Percentiles rank a stretch among this genome's conserved stretches.
Evolutionary conservation across 2,797 vertebrate genomes (phyloP).

Genomic region (Otus scops): DNA sequence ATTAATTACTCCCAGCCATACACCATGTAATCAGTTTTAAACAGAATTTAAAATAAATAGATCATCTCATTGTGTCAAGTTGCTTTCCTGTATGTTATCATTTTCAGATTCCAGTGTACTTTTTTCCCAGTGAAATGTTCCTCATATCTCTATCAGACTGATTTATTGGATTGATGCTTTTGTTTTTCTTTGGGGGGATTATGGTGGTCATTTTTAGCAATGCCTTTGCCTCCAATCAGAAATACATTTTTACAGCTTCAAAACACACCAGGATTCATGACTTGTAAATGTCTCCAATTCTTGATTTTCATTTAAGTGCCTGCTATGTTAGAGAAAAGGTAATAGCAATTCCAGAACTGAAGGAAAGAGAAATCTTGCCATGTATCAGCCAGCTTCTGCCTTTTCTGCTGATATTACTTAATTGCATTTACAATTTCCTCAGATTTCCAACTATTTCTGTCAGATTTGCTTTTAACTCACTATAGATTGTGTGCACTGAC

Average conservation of each 20-base stretch:
- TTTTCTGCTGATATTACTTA: slow-evolving; percentile 48
- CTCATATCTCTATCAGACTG: background rate
- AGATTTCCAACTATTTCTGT: slow-evolving; percentile 66
- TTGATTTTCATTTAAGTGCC: slow-evolving; percentile 37
- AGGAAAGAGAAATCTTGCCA: background rate
- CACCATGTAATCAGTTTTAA: background rate
- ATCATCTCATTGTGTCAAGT: background rate
- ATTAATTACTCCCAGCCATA: background rate
- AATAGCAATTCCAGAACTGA: slow-evolving; percentile 2
- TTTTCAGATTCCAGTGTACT: background rate
- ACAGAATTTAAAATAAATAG: background rate
- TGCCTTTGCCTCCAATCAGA: background rate
- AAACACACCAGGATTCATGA: slow-evolving; percentile 1
- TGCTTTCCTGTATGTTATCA: background rate
- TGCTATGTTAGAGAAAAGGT: background rate
- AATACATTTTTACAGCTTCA: background rate
- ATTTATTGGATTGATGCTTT: slow-evolving; percentile 26
- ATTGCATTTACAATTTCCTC: slow-evolving; percentile 58
- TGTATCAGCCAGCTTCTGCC: slow-evolving; percentile 23
- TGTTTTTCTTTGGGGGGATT: background rate
- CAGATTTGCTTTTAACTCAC: slow-evolving; percentile 62
- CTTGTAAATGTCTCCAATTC: slow-evolving; percentile 32
- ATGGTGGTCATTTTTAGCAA: background rate
- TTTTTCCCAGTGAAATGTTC: background rate
- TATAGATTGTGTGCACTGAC: slow-evolving; percentile 46